Evolutionary conservation across 2,113 vertebrate genomes (phyloP), one percentile per base, ranked within the genome.

Genomic region (Mirza zaza): DNA sequence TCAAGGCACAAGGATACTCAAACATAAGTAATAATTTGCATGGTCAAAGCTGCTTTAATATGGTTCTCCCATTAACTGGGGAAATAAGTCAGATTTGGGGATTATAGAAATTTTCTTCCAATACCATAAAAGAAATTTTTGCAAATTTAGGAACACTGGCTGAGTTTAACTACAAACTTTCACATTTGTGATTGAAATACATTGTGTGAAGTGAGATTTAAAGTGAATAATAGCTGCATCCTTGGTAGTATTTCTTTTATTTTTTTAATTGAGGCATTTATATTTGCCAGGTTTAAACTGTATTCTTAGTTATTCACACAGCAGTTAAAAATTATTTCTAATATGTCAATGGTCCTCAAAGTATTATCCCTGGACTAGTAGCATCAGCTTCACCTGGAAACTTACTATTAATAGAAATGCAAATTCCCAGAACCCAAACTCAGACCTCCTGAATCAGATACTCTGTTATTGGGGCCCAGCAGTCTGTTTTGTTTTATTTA

Each of bases 131-230:
- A 87, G 50, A 92, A 76, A 65, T 48, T 82, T 82, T 42, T 88
- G 0, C 10, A 92, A 59, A 12, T 75, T 85, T 81, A 57, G 42
- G 45, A 67, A 7, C 50, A 3, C 3, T 59, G 7, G 15, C 23
- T 92, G 45, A 94, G 18, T 65, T 59, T 76, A 84, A 85, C 23
- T 73, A 34, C 2, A 77, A 36, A 42, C 8, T 55, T 88, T 70
- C 76, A 80, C 15, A 70, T 88, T 55, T 93, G 20, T 65, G 68
- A 67, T 73, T 10, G 29, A 91, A 36, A 85, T 71, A 36, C 4
- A 63, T 57, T 89, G 79, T 71, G 23, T 67, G 36, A 95, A 15
- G 25, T 95, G 55, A 96, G 32, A 89, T 79, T 94, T 71, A 79
- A 92, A 73, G 32, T 68, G 29, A 91, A 36, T 88, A 87, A 55